Conservation (phyloP, 2,113 vertebrate genomes). For the Nesogale talazaci region DNA sequence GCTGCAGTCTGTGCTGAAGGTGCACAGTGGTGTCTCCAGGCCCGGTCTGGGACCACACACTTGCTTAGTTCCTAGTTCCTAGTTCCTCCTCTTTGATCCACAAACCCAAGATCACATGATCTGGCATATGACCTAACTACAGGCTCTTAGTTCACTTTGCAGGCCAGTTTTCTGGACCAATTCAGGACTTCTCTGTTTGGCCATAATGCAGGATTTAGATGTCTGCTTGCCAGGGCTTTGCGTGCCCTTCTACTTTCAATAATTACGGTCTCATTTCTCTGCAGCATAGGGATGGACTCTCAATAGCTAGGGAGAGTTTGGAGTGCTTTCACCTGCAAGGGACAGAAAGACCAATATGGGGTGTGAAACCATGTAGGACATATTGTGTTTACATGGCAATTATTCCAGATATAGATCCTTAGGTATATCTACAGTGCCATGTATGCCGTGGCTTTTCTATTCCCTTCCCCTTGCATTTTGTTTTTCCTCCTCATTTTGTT, state of each 20-base stretch:
- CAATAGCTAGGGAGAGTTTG: background rate
- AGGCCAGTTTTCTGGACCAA: background rate
- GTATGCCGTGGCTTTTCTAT: background rate
- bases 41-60: background rate
- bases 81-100: background rate
- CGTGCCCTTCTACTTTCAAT: background rate
- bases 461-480: background rate
- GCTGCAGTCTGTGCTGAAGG: background rate
- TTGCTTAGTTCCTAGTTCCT: too few relatives aligned
- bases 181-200: background rate
- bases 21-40: background rate
- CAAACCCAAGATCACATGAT: too few relatives aligned
- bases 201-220: background rate
- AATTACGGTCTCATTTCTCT: background rate
- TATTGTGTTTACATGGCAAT: background rate
- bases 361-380: background rate
- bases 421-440: too few relatives aligned
- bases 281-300: background rate
- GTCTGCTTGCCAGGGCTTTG: background rate
- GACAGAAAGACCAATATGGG: background rate
- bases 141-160: background rate
- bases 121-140: accelerated
- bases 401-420: background rate
- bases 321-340: background rate
- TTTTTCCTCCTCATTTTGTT: background rate